Base-by-base conservation (phyloP, 2,888 invertebrate species). In the Anticlea derivata region DNA sequence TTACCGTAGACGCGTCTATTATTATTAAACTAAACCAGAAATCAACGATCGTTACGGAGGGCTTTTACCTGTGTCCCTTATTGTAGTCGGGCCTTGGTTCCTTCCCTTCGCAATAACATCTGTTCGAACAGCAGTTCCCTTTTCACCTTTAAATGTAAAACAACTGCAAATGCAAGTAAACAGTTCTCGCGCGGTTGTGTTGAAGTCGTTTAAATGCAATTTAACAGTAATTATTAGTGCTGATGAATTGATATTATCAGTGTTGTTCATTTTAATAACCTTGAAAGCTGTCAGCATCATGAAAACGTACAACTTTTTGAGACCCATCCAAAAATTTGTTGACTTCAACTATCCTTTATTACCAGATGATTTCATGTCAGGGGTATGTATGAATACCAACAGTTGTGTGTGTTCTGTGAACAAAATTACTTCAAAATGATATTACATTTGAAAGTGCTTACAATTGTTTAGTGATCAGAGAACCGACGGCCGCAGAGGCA, bases 41-140 rank as follows among this genome's bases (percentile, higher is more conserved):
- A 37, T 44, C 12, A 17, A 24, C 38, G 7, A 35, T 29, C 6
- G 1, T 7, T 17, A 12, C 20, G 20, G 10, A 71, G 50, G 44
- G 59, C 55, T 69, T 70, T 77, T 85, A 84, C 84, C 86, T 85
- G 85, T 73, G 58, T 70, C 73, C 76, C 57, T 54, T 53, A 24
- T 50, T 49, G 13, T 44, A 20, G 7, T 11, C 6, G 40, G 20
- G 27, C 40, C 34, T 26, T 43, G 22, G 29, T 45, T 50, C 53
- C 53, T 33, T 51, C 44, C 51, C 47, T 7, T 29, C 47, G 48
- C 50, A 40, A 35, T 46, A 66, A 63, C 70, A 70, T 66, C 71
- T 75, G 70, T 61, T 57, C 46, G 20, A 26, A 26, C 8, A 38
- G 41, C 59, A 55, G 63, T 66, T 52, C 49, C 41, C 43, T 45